Conservation (phyloP, 2,888 invertebrate genomes). For the Xestia xanthographa region DNA sequence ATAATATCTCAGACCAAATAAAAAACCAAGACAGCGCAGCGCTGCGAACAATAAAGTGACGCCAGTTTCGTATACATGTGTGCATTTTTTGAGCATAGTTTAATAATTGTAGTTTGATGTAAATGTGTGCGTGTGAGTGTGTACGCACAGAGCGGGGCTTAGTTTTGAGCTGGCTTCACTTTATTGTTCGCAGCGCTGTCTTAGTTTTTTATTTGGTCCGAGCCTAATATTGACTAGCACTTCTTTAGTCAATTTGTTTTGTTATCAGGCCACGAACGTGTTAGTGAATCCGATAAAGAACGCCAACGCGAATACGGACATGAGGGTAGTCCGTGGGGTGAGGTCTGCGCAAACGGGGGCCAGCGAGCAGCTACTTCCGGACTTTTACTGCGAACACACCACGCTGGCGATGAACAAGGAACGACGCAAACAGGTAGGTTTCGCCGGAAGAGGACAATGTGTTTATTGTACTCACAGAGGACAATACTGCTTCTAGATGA, state of each 20-base stretch:
- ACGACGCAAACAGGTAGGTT: slow-evolving; percentile 93
- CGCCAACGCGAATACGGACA: slow-evolving; percentile 93
- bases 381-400: slow-evolving; percentile 98
- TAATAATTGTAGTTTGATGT: too few relatives aligned
- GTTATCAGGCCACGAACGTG: slow-evolving; percentile 92
- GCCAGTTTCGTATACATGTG: too few relatives aligned
- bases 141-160: too few relatives aligned
- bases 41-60: too few relatives aligned
- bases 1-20: too few relatives aligned
- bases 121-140: too few relatives aligned
- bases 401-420: slow-evolving; percentile 98
- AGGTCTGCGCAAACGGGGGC: slow-evolving; percentile 92
- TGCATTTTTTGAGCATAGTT: too few relatives aligned
- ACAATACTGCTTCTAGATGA: not conserved
- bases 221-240: not conserved
- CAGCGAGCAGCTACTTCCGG: slow-evolving; percentile 96
- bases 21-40: too few relatives aligned
- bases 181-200: too few relatives aligned
- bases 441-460: not conserved
- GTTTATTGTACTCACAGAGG: too few relatives aligned
- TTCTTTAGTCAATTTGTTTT: not conserved
- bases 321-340: slow-evolving; percentile 91
- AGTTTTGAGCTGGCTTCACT: too few relatives aligned
- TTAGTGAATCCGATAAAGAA: slow-evolving; percentile 93
- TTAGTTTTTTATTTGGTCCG: too few relatives aligned